Evolutionary conservation across 2,888 invertebrate species (phyloP).

Genomic region (Criorhina ranunculi): DNA sequence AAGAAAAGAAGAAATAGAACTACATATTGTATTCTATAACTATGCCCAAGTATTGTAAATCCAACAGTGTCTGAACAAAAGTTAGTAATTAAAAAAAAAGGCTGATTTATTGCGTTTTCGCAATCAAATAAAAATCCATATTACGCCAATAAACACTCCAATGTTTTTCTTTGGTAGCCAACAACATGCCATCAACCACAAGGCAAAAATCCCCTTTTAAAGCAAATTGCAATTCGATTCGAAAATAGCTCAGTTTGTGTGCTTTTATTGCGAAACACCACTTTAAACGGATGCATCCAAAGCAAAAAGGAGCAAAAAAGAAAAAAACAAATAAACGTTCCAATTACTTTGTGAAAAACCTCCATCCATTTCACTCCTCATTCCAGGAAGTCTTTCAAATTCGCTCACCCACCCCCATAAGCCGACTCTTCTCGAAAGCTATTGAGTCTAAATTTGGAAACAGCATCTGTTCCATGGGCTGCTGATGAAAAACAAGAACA

Average conservation of each 20-base stretch:
- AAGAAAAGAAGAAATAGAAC: too few species aligned
- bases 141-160: constrained; percentile 3
- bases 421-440: constrained; percentile 28
- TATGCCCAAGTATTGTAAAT: too few species aligned
- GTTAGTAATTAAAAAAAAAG: too few species aligned
- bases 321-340: constrained; percentile 63
- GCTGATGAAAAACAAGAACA: constrained; percentile 28
- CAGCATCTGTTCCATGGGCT: constrained; percentile 51
- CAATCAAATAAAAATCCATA: constrained; percentile 3
- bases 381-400: constrained; percentile 28
- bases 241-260: constrained; percentile 45
- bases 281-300: constrained; percentile 53
- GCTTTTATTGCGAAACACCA: constrained; percentile 18
- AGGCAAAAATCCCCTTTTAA: not conserved
- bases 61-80: too few species aligned
- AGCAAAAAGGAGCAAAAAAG: not conserved
- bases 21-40: too few species aligned
- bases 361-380: constrained; percentile 23
- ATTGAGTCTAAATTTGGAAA: constrained; percentile 62
- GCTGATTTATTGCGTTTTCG: too few species aligned
- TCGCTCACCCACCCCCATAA: not conserved
- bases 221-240: constrained; percentile 47
- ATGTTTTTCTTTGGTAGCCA: not conserved
- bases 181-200: not conserved
- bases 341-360: constrained; percentile 67